Evolutionary conservation across 2,888 invertebrate genomes (phyloP).

Genomic region (Lagria hirta): DNA sequence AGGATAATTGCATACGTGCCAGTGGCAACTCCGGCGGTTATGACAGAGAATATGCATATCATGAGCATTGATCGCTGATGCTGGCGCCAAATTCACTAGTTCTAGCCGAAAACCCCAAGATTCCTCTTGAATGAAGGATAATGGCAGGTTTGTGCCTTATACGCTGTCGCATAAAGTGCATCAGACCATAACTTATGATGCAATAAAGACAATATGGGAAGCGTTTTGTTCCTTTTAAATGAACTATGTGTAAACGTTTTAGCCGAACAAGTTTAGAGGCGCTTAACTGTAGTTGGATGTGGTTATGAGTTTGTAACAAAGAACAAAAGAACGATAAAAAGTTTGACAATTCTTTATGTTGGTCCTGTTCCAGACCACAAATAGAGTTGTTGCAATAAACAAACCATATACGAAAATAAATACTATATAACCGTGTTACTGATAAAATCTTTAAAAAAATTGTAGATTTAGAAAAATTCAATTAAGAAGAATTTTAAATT

Average conservation of each 20-base stretch:
- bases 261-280: too few species aligned
- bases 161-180: constrained; percentile 10
- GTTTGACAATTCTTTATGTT: too few species aligned
- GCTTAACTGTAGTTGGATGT: too few species aligned
- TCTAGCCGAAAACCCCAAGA: constrained; percentile 8
- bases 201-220: constrained; percentile 7
- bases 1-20: constrained; percentile 38
- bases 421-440: too few species aligned
- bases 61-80: constrained; percentile 12
- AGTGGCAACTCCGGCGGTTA: constrained; percentile 26
- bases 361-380: too few species aligned
- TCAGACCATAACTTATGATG: constrained; percentile 10
- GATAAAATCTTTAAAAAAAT: too few species aligned
- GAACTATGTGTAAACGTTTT: constrained; percentile 12
- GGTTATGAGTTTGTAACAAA: too few species aligned
- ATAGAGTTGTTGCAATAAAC: too few species aligned
- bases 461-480: too few species aligned
- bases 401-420: too few species aligned
- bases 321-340: too few species aligned
- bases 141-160: constrained; percentile 10
- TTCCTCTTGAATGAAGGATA: constrained; percentile 5
- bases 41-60: constrained; percentile 19
- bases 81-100: constrained; percentile 7
- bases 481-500: too few species aligned
- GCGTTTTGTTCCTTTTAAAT: constrained; percentile 10